A percentile compares a stretch with the other conserved stretches of the same genome.
Conservation (phyloP, 1,140 invertebrate species). For the Atopsyche davidsoni region DNA sequence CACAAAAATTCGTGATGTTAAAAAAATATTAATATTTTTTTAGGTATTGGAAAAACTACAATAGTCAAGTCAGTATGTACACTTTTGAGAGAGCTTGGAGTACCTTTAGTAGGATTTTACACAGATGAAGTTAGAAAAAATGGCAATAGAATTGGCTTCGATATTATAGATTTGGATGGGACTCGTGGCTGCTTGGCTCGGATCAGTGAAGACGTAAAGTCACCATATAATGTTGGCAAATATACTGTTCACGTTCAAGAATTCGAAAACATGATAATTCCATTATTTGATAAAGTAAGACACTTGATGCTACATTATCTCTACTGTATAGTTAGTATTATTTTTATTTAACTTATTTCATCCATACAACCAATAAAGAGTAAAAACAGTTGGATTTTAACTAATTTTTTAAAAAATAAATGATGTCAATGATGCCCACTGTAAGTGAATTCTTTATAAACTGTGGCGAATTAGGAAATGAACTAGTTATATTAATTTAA, state of each 20-base stretch:
- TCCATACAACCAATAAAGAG: too few species aligned
- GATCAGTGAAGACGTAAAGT: slow-evolving; percentile 26
- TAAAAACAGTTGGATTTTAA: too few species aligned
- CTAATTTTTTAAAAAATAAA: too few species aligned
- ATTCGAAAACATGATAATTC: slow-evolving; percentile 47
- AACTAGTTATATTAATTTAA: too few species aligned
- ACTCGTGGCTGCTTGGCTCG: slow-evolving; percentile 40
- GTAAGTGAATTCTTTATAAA: too few species aligned
- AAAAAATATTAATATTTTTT: slow-evolving; percentile 17
- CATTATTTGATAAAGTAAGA: slow-evolving; percentile 32
- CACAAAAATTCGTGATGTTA: not conserved
- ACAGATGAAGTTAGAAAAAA: slow-evolving; percentile 48
- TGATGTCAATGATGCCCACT: too few species aligned
- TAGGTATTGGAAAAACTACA: slow-evolving; percentile 52
- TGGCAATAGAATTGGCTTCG: slow-evolving; percentile 46
- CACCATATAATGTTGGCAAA: slow-evolving; percentile 43
- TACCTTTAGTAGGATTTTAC: slow-evolving; percentile 44
- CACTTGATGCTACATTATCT: too few species aligned
- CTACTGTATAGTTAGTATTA: too few species aligned
- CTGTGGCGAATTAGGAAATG: too few species aligned
- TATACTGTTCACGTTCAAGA: slow-evolving; percentile 45
- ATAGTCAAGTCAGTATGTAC: slow-evolving; percentile 41
- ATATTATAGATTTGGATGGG: slow-evolving; percentile 46
- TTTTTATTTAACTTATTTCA: too few species aligned
- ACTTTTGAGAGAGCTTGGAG: slow-evolving; percentile 32